Evolutionary conservation across 2,888 invertebrate genomes (phyloP).

Genomic region (Tortrix viridana): DNA sequence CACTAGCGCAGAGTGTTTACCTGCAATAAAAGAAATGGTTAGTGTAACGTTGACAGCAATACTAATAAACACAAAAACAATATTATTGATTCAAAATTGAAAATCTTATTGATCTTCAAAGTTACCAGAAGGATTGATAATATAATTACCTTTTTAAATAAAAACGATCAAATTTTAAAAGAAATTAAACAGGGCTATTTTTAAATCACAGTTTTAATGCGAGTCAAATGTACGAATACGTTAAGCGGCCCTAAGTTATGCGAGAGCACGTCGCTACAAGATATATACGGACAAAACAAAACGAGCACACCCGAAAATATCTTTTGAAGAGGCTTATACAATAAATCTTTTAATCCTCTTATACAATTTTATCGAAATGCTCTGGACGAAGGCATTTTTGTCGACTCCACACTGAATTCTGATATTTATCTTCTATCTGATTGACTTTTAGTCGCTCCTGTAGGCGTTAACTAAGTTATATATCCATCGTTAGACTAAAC

Average conservation of each 20-base stretch:
- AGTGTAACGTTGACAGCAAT: neutral
- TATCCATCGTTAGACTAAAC: constrained; percentile 1
- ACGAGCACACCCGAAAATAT: constrained; percentile 73
- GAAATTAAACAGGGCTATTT: constrained; percentile 21
- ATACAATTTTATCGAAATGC: constrained; percentile 80
- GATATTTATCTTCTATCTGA: constrained; percentile 36
- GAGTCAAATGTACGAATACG: constrained; percentile 60
- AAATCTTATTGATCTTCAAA: neutral
- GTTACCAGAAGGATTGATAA: neutral
- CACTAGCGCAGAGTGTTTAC: constrained; percentile 50
- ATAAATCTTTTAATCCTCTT: constrained; percentile 82
- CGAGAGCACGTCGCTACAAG: constrained; percentile 63
- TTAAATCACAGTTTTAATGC: constrained; percentile 56
- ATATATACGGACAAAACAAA: constrained; percentile 71
- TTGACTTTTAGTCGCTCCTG: constrained; percentile 15
- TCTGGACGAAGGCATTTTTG: constrained; percentile 55
- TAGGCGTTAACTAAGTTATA: constrained; percentile 14
- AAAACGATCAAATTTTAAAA: neutral
- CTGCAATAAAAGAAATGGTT: constrained; percentile 52
- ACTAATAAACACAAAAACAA: neutral
- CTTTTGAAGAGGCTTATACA: constrained; percentile 75
- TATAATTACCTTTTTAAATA: neutral
- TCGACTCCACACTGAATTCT: constrained; percentile 34
- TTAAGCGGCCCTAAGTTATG: constrained; percentile 62
- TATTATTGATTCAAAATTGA: neutral